phyloP scores from a whole-genome alignment of 2,888 invertebrate genomes.

The Scrobipalpa costella region DNA sequence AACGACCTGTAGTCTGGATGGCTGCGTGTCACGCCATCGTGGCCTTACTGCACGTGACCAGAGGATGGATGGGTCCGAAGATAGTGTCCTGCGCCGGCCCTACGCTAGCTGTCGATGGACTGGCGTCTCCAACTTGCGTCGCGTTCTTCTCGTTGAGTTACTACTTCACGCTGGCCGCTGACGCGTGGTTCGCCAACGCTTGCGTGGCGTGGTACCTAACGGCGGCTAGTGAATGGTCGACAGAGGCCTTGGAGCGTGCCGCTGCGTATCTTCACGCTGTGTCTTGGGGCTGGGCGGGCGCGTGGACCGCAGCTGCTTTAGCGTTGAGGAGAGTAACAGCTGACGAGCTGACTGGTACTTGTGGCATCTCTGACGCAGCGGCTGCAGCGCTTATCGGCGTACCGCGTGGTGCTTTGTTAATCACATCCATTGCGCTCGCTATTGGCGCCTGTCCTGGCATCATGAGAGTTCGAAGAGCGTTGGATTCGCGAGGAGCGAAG shows the following conservation, averaged over 20 bases:
- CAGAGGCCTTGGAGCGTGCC: conserved; percentile 93
- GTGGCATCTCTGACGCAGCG: conserved; percentile 84
- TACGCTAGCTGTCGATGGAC: conserved; percentile 72
- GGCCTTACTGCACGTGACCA: conserved; percentile 86
- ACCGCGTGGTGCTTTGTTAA: conserved; percentile 82
- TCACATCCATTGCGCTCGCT: conserved; percentile 86
- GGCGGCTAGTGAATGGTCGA: conserved; percentile 95
- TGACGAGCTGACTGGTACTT: conserved; percentile 90
- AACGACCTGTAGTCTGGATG: conserved; percentile 94
- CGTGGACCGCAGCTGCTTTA: conserved; percentile 91
- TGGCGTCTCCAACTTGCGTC: conserved; percentile 83
- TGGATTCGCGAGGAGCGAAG: conserved; percentile 82
- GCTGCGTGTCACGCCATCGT: conserved; percentile 93
- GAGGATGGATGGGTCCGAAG: conserved; percentile 81
- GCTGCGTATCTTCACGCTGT: conserved; percentile 92
- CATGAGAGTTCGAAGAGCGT: conserved; percentile 84
- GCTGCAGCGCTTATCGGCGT: conserved; percentile 83
- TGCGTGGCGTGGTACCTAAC: conserved; percentile 95
- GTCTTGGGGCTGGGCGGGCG: conserved; percentile 93
- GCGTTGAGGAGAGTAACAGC: conserved; percentile 89
- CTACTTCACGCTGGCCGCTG: conserved; percentile 89
- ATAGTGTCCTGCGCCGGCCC: conserved; percentile 60
- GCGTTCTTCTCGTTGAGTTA: conserved; percentile 88
- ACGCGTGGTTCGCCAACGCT: conserved; percentile 93
- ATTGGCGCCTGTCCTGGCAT: conserved; percentile 88